A percentile compares a stretch with the other conserved stretches of the same genome.
Conservation (phyloP, 2,797 vertebrate genomes). For the Sebastes alutus region DNA sequence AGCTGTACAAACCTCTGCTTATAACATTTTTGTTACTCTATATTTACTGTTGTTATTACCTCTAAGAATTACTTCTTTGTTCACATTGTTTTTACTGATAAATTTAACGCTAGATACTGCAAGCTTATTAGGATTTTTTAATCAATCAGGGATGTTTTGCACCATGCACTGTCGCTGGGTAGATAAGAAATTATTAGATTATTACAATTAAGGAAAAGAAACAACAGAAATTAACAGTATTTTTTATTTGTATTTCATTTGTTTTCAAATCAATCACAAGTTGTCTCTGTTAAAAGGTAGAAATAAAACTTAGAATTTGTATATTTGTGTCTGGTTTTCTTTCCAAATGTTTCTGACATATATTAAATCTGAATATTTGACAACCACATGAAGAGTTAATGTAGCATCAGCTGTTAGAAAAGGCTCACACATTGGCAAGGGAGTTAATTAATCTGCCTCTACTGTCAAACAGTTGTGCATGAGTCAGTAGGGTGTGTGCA, state of each 20-base stretch:
- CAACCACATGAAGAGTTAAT: neutral
- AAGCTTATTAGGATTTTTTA: conserved; percentile 71
- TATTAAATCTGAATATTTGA: neutral
- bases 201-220: conserved; percentile 52
- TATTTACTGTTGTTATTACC: conserved; percentile 56
- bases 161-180: conserved; percentile 82
- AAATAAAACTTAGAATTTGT: conserved; percentile 81
- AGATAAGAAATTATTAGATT: conserved; percentile 71
- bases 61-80: conserved; percentile 47
- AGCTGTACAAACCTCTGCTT: conserved; percentile 73
- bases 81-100: conserved; percentile 64
- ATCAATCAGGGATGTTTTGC: conserved; percentile 85
- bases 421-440: neutral
- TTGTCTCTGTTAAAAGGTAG: conserved; percentile 81
- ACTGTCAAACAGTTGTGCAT: conserved; percentile 14
- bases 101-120: conserved; percentile 57
- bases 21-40: conserved; percentile 30
- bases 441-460: neutral
- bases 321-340: conserved; percentile 65
- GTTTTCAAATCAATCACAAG: conserved; percentile 75
- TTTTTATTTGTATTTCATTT: conserved; percentile 80
- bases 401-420: neutral
- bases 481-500: conserved; percentile 18
- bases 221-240: conserved; percentile 59
- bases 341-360: neutral